Evolutionary conservation across 1,140 invertebrate species (phyloP).

Genomic region (Anthonomus grandis): DNA sequence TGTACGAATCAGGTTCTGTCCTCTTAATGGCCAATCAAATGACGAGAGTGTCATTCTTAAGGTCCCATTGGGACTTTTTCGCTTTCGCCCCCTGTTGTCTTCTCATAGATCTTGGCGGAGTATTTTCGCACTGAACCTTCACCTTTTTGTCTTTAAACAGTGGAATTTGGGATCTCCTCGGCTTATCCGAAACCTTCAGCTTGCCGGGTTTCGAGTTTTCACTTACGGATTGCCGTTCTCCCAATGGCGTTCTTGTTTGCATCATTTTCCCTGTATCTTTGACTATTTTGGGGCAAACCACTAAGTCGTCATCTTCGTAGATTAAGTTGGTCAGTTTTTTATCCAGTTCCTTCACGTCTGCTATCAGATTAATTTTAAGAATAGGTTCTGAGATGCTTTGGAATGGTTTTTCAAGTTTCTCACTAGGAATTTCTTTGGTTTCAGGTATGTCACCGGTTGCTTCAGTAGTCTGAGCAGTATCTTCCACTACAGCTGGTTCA

Average conservation of each 20-base stretch:
- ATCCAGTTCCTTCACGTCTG: slow-evolving; percentile 38
- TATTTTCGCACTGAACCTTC: slow-evolving; percentile 44
- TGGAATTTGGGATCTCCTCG: slow-evolving; percentile 41
- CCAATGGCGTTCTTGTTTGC: slow-evolving; percentile 35
- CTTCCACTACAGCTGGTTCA: neutral
- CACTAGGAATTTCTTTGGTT: neutral
- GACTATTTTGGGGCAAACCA: slow-evolving; percentile 24
- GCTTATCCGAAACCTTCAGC: slow-evolving; percentile 44
- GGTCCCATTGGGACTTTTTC: slow-evolving; percentile 38
- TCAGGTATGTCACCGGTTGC: neutral
- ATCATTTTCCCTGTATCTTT: slow-evolving; percentile 21
- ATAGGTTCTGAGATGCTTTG: neutral
- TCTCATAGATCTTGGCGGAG: slow-evolving; percentile 35
- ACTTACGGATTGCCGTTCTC: slow-evolving; percentile 29
- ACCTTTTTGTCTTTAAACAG: slow-evolving; percentile 38
- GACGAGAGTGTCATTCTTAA: slow-evolving; percentile 37
- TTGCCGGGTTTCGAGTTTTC: slow-evolving; percentile 25
- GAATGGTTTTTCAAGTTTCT: neutral
- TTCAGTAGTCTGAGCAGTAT: neutral
- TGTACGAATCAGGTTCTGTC: too few relatives aligned
- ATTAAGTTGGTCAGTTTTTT: slow-evolving; percentile 43
- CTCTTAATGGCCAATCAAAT: slow-evolving; percentile 35
- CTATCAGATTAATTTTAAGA: slow-evolving; percentile 27
- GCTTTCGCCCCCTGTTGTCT: slow-evolving; percentile 13
- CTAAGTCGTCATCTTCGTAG: slow-evolving; percentile 39